Conservation (phyloP, 37 sponge, comb jelly and placozoan genomes). For the Axinella damicornis region DNA sequence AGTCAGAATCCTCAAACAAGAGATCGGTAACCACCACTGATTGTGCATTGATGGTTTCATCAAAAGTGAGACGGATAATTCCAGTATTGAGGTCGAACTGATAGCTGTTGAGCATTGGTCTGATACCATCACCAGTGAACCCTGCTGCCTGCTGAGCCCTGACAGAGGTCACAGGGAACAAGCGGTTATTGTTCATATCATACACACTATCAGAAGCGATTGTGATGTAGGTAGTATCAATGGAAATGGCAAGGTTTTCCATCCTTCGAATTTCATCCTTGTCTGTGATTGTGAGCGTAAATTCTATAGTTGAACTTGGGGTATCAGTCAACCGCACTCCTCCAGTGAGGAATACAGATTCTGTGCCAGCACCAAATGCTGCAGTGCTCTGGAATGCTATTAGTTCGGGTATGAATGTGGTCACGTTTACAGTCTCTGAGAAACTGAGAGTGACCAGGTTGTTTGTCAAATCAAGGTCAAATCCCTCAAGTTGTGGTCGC, state of each 20-base stretch:
- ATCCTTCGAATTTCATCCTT: conserved; percentile 57
- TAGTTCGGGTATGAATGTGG: conserved; percentile 61
- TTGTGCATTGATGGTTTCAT: conserved; percentile 86
- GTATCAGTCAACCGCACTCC: conserved; percentile 36
- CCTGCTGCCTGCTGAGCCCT: conserved; percentile 49
- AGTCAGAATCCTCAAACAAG: conserved; percentile 11
- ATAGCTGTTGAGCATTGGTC: conserved; percentile 54
- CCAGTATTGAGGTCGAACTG: conserved; percentile 82
- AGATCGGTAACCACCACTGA: conserved; percentile 54
- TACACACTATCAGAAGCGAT: conserved; percentile 77
- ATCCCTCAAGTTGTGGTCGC: conserved; percentile 57
- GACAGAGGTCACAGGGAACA: conserved; percentile 73
- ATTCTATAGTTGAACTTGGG: conserved; percentile 44
- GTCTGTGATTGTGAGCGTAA: conserved; percentile 54
- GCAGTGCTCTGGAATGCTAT: conserved; percentile 65
- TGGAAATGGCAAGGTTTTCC: conserved; percentile 44
- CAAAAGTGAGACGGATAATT: conserved; percentile 67
- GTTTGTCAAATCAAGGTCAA: conserved; percentile 57
- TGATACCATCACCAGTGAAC: conserved; percentile 66
- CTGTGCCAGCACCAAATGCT: not conserved
- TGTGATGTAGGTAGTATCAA: conserved; percentile 76
- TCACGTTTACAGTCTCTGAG: conserved; percentile 85
- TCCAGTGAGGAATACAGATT: conserved; percentile 65
- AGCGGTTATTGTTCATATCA: conserved; percentile 86
- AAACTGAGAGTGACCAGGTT: conserved; percentile 70